phyloP scores from a whole-genome alignment of 1,140 invertebrate genomes.

The Tetramorium parvispinum region DNA sequence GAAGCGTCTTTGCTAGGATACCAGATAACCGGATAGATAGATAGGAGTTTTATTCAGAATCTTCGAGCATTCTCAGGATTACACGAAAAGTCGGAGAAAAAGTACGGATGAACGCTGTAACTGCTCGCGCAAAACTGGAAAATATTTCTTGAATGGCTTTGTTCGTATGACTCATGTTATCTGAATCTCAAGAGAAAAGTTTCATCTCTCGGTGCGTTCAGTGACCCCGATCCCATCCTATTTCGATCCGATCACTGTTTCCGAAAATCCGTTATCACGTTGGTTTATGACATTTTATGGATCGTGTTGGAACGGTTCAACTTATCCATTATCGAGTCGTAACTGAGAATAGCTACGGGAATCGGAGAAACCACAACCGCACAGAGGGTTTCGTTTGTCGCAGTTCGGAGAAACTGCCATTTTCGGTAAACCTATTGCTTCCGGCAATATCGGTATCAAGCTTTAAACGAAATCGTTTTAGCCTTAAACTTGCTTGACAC shows the following conservation, averaged over 20 bases:
- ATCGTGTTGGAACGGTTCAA: slow-evolving; percentile 41
- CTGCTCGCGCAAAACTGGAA: background rate
- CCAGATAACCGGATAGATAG: background rate
- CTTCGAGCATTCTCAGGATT: background rate
- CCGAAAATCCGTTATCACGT: background rate
- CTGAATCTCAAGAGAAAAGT: background rate
- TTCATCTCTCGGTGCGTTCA: background rate
- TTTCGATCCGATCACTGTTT: background rate
- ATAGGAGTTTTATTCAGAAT: background rate
- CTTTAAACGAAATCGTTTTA: slow-evolving; percentile 49
- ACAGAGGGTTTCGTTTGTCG: slow-evolving; percentile 40
- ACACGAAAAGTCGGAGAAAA: background rate
- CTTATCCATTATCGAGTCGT: slow-evolving; percentile 72
- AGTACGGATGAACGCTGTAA: background rate
- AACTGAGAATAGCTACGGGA: slow-evolving; percentile 25
- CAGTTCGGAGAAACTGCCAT: slow-evolving; percentile 65
- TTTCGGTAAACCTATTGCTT: slow-evolving; percentile 53
- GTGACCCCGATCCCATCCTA: background rate
- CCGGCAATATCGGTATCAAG: slow-evolving; percentile 27
- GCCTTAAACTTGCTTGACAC: slow-evolving; percentile 42
- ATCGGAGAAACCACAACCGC: slow-evolving; percentile 58
- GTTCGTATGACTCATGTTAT: background rate
- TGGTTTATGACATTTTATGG: slow-evolving; percentile 19
- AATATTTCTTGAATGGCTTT: slow-evolving; percentile 7
- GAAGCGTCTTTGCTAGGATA: background rate